Conservation (phyloP, 2,113 vertebrate genomes). For the Ameiurus melas region DNA sequence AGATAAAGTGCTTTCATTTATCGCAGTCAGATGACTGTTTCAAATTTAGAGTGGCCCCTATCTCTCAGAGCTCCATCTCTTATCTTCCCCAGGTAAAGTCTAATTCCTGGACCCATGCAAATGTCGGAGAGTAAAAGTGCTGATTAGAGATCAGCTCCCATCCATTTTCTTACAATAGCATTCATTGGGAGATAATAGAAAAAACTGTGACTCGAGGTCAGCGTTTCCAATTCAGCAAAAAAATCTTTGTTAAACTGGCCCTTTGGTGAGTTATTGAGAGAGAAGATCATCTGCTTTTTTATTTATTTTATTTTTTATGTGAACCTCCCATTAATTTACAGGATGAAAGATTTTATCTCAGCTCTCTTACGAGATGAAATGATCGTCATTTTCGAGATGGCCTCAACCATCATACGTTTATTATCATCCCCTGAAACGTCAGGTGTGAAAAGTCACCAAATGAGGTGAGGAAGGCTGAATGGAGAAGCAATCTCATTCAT, state of each 20-base stretch:
- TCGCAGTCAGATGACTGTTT: slow-evolving; percentile 29
- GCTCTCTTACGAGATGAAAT: background rate
- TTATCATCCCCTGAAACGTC: slow-evolving; percentile 36
- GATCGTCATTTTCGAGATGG: slow-evolving; percentile 16
- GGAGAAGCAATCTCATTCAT: slow-evolving; percentile 43
- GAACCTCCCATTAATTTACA: background rate
- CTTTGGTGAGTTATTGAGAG: background rate
- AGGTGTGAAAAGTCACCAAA: slow-evolving; percentile 51
- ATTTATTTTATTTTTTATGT: slow-evolving; percentile 4
- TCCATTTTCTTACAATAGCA: background rate
- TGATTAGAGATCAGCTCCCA: background rate
- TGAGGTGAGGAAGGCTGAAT: slow-evolving; percentile 51
- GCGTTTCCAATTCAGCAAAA: too few species aligned
- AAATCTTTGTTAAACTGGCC: background rate
- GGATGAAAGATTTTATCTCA: background rate
- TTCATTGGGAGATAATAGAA: background rate
- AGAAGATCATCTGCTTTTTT: slow-evolving; percentile 1
- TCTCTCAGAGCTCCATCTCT: background rate
- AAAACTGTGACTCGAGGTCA: background rate
- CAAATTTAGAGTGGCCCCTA: slow-evolving; percentile 10
- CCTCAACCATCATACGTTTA: slow-evolving; percentile 14
- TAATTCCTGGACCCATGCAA: background rate
- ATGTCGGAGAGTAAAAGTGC: slow-evolving; percentile 3
- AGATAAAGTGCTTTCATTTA: slow-evolving; percentile 48
- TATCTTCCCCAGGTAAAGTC: slow-evolving; percentile 21